Percentiles rank a stretch among this genome's conserved stretches.
These are phyloP conservation scores for Laupala kohalensis DNA, from an alignment of 1,140 invertebrate species.

Conservation along the genomic window DNA sequence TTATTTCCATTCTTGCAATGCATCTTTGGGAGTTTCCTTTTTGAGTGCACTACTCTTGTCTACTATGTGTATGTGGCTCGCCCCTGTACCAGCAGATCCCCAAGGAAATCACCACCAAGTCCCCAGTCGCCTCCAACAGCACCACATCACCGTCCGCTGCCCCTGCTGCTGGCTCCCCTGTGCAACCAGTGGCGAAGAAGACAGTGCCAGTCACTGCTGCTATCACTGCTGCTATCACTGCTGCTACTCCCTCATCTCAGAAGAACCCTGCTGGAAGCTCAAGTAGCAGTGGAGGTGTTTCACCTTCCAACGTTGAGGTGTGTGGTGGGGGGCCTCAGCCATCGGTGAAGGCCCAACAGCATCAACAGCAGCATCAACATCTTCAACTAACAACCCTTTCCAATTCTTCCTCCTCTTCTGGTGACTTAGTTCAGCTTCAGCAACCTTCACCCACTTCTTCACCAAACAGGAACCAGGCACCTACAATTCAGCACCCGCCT, in stretches of 20 bases:
- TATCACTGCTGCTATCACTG: constrained; percentile 1
- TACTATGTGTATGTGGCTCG: constrained; percentile 24
- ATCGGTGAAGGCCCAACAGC: constrained; percentile 1
- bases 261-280: neutral
- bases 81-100: constrained; percentile 39
- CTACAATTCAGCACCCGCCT: neutral
- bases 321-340: constrained; percentile 5
- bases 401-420: constrained; percentile 9
- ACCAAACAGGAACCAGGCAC: neutral
- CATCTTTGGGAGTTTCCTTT: neutral
- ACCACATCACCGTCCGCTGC: constrained; percentile 18
- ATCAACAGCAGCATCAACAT: constrained; percentile 8
- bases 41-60: neutral
- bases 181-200: constrained; percentile 20
- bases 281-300: constrained; percentile 5
- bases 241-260: constrained; percentile 18
- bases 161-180: constrained; percentile 12
- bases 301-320: neutral
- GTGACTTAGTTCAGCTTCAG: constrained; percentile 12
- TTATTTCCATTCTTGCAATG: neutral
- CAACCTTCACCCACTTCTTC: constrained; percentile 5
- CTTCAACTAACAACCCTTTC: constrained; percentile 4
- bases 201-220: constrained; percentile 1
- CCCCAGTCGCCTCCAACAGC: constrained; percentile 29
- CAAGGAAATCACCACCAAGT: constrained; percentile 39